Percentiles rank a stretch among this genome's conserved stretches.
Conservation (phyloP, 2,113 vertebrate species). For the Leucopternis melanops region DNA sequence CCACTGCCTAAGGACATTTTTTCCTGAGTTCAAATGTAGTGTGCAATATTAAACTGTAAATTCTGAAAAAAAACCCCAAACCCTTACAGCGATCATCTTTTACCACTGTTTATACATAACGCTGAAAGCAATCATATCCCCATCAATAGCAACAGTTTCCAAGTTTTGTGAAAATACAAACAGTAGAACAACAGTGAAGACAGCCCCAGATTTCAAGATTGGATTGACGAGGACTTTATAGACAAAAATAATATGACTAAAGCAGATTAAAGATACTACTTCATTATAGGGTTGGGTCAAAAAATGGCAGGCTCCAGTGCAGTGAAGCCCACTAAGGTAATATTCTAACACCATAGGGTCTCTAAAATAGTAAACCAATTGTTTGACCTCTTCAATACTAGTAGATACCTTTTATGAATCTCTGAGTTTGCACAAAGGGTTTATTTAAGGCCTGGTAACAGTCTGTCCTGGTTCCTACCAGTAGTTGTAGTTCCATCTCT, state of each 20-base stretch:
- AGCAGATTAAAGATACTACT: neutral
- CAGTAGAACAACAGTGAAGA: neutral
- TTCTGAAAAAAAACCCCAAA: neutral
- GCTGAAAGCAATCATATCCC: neutral
- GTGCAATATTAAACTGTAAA: neutral
- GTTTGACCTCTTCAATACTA: neutral
- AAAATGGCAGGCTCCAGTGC: neutral
- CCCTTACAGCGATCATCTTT: neutral
- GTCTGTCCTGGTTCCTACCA: neutral
- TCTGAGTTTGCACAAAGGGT: neutral
- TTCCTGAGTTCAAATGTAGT: neutral
- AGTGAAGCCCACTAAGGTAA: neutral
- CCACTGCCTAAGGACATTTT: neutral
- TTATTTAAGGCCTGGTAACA: neutral
- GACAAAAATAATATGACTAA: neutral
- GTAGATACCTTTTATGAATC: neutral
- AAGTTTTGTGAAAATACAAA: neutral
- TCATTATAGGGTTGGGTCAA: neutral
- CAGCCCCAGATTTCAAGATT: neutral
- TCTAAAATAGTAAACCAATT: neutral
- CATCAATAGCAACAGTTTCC: neutral
- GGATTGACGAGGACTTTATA: neutral
- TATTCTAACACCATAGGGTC: neutral
- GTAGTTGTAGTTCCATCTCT: neutral
- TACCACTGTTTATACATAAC: neutral